Conservation (phyloP, 2,113 vertebrate genomes). For the Craseonycteris thonglongyai region DNA sequence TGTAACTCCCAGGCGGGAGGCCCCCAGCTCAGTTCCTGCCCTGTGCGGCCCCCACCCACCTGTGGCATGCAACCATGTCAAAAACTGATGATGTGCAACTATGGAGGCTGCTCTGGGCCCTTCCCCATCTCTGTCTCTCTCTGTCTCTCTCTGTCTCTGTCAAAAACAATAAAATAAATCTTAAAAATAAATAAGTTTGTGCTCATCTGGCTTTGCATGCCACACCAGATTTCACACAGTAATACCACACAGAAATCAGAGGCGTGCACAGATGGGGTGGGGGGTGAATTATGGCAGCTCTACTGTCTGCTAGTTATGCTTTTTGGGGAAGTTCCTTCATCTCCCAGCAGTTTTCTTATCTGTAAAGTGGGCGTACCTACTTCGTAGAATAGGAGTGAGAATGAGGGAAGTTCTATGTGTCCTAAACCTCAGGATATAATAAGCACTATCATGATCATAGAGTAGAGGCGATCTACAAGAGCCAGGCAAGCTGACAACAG, state of each 20-base stretch:
- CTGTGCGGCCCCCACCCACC: no score
- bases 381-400: not conserved
- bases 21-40: no score
- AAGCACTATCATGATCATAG: not conserved
- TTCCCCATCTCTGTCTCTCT: no score
- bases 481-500: not conserved
- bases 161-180: no score
- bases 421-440: not conserved
- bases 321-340: not conserved
- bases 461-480: not conserved
- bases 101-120: no score
- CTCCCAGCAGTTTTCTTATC: not conserved
- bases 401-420: not conserved
- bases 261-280: no score
- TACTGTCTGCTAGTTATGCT: not conserved
- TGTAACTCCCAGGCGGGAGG: no score
- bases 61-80: no score
- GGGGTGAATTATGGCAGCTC: not conserved
- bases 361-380: not conserved
- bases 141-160: no score
- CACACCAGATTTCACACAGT: not conserved
- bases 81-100: no score
- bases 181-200: no score
- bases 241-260: not conserved
- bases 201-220: not conserved